Percentiles rank a stretch among this genome's conserved stretches.
phyloP scores from a whole-genome alignment of 2,113 vertebrate species.

The Hippocampus comes region DNA sequence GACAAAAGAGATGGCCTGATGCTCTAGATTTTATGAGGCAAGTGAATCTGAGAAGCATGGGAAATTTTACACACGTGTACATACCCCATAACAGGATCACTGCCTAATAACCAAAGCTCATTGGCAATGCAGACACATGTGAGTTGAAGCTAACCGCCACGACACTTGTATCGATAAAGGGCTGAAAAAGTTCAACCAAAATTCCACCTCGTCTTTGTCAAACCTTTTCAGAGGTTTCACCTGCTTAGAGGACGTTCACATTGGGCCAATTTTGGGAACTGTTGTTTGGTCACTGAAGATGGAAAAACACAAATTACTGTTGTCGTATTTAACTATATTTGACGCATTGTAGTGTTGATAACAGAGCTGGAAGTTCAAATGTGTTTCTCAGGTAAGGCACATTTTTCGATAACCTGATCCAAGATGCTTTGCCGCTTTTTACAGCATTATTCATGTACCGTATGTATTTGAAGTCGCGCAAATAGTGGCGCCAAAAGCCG shows the following conservation, averaged over 20 bases:
- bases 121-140: constrained; percentile 18
- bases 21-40: constrained; percentile 9
- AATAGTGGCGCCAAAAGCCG: constrained; percentile 13
- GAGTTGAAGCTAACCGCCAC: too few relatives aligned
- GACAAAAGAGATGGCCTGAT: constrained; percentile 25
- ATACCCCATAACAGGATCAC: constrained; percentile 8
- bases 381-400: neutral
- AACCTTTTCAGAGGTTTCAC: neutral
- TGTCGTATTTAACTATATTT: too few relatives aligned
- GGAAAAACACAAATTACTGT: too few relatives aligned
- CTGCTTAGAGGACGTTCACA: too few relatives aligned
- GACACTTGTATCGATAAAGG: too few relatives aligned
- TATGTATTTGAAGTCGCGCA: neutral
- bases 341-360: too few relatives aligned
- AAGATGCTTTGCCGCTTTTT: neutral
- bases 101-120: constrained; percentile 25
- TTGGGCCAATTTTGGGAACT: too few relatives aligned
- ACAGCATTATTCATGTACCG: neutral
- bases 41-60: constrained; percentile 7
- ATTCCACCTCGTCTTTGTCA: neutral
- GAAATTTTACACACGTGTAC: constrained; percentile 1
- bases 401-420: neutral
- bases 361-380: neutral
- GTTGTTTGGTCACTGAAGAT: too few relatives aligned
- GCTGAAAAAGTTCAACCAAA: too few relatives aligned